Evolutionary conservation across 2,113 vertebrate genomes (phyloP).

Genomic region (Siphamia tubifer): DNA sequence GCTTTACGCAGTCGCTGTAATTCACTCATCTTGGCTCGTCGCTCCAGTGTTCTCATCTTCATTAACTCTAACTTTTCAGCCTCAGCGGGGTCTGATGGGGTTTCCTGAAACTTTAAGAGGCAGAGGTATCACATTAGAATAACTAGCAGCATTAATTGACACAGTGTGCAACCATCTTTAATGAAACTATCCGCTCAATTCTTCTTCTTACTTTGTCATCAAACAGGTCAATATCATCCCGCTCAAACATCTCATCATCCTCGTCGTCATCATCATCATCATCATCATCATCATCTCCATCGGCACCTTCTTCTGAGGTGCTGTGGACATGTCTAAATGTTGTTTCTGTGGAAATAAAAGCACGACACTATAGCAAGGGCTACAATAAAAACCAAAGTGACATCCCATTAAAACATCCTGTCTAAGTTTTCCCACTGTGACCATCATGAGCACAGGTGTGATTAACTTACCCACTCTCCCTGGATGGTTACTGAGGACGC

Average conservation of each 20-base stretch:
- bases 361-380: background rate
- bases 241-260: slow-evolving; percentile 50
- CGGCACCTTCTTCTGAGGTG: slow-evolving; percentile 69
- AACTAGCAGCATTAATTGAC: background rate
- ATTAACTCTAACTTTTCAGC: slow-evolving; percentile 78
- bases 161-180: background rate
- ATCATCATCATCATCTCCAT: slow-evolving; percentile 71
- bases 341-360: slow-evolving; percentile 38
- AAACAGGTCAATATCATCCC: slow-evolving; percentile 51
- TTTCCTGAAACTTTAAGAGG: slow-evolving; percentile 45
- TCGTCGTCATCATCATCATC: slow-evolving; percentile 32
- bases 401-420: background rate
- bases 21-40: slow-evolving; percentile 83
- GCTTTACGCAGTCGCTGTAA: slow-evolving; percentile 87
- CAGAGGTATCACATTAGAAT: background rate
- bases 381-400: background rate
- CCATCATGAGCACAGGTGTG: background rate
- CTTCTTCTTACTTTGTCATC: slow-evolving; percentile 66
- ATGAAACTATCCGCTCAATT: background rate
- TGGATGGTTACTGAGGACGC: slow-evolving; percentile 50
- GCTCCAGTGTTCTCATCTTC: slow-evolving; percentile 82
- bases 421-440: background rate
- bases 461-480: slow-evolving; percentile 59
- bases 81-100: slow-evolving; percentile 52
- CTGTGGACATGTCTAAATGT: slow-evolving; percentile 44